phyloP scores from a whole-genome alignment of 2,113 vertebrate genomes.

The Saguinus midas region DNA sequence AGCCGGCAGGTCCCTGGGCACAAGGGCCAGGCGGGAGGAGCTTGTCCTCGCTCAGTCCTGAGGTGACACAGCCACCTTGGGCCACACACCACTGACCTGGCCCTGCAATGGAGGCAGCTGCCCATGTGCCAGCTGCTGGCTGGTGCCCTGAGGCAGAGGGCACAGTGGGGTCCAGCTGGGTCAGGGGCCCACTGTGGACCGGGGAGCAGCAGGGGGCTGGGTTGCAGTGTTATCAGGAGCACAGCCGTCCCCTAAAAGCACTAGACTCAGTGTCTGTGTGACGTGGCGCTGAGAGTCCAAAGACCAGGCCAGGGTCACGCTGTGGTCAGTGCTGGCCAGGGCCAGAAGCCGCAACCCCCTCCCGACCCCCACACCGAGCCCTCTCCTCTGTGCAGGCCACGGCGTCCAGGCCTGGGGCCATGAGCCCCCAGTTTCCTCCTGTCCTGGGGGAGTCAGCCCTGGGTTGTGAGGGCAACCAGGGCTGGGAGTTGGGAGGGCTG shows the following conservation, averaged over 20 bases:
- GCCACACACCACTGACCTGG: not conserved
- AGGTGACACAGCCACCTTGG: not conserved
- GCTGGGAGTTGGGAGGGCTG: fast-evolving
- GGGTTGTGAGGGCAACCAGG: fast-evolving
- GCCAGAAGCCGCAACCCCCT: not conserved
- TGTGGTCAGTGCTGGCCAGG: fast-evolving
- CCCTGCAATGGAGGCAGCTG: not conserved
- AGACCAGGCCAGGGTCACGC: not conserved
- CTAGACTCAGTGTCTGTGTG: not conserved
- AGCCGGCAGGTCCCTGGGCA: not conserved
- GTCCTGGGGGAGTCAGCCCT: not conserved
- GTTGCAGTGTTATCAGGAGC: not conserved
- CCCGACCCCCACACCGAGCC: fast-evolving
- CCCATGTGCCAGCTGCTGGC: too few species aligned
- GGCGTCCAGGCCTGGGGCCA: fast-evolving
- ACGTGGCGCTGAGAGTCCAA: not conserved
- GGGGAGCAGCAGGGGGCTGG: not conserved
- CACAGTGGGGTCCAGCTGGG: not conserved
- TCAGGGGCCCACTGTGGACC: not conserved
- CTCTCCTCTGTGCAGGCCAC: fast-evolving
- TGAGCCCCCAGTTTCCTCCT: fast-evolving
- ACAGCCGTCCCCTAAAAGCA: not conserved
- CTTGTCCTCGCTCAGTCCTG: not conserved
- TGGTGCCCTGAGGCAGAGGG: not conserved
- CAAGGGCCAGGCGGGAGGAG: too few species aligned